phyloP scores from a whole-genome alignment of 2,797 vertebrate species.

The Sebastes steindachneri region DNA sequence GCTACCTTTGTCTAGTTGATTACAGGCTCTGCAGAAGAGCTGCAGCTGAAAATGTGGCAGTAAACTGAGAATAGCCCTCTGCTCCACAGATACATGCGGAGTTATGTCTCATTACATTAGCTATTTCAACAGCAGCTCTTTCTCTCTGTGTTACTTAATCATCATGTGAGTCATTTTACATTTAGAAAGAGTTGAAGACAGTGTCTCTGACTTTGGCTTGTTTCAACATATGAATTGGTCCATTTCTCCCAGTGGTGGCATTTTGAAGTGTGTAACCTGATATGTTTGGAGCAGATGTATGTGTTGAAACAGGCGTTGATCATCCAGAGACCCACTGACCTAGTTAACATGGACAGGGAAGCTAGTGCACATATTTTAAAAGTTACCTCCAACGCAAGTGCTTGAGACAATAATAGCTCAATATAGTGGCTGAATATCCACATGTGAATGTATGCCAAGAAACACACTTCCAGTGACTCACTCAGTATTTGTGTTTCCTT shows the following conservation, averaged over 20 bases:
- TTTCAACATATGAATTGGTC: background rate
- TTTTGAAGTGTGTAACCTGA: background rate
- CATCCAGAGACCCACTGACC: background rate
- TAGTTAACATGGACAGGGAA: background rate
- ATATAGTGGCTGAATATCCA: background rate
- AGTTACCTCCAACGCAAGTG: background rate
- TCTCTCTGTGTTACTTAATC: background rate
- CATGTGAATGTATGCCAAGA: background rate
- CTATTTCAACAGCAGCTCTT: slow-evolving; percentile 5
- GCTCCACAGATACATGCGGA: background rate
- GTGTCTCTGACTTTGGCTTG: background rate
- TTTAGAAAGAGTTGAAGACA: background rate
- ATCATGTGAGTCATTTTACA: slow-evolving; percentile 1
- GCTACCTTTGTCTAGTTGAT: background rate
- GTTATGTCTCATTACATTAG: slow-evolving; percentile 1
- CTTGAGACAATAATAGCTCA: background rate
- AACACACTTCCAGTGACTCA: slow-evolving; percentile 13
- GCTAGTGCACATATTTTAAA: background rate
- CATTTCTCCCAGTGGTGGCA: background rate
- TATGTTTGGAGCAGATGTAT: background rate
- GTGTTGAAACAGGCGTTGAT: background rate
- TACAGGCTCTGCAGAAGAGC: background rate
- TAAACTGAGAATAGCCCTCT: background rate
- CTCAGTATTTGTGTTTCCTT: slow-evolving; percentile 27
- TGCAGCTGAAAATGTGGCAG: background rate